phyloP scores from a whole-genome alignment of 2,113 vertebrate genomes.

The Bambusicola thoracicus region DNA sequence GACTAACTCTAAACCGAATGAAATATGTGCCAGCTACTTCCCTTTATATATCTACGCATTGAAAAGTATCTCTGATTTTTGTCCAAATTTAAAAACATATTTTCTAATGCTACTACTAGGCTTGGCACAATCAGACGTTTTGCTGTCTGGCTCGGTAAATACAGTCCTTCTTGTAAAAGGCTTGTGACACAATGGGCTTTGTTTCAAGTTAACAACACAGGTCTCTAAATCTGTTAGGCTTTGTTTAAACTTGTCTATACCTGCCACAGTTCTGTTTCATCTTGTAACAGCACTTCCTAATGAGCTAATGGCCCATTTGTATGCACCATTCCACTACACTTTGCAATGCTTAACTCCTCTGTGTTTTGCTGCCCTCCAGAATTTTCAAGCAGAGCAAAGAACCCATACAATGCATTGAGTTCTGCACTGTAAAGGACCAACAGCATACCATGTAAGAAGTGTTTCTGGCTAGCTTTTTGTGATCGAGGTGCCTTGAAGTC shows the following conservation, averaged over 20 bases:
- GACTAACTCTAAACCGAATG: neutral
- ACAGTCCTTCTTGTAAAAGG: neutral
- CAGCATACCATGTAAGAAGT: fast-evolving
- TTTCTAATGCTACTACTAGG: neutral
- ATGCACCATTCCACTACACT: neutral
- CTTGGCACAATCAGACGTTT: neutral
- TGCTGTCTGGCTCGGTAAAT: neutral
- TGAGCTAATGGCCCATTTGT: neutral
- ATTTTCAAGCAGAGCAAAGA: neutral
- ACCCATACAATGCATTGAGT: neutral
- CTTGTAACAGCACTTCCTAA: neutral
- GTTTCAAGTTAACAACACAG: neutral
- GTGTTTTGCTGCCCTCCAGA: neutral
- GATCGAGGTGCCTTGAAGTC: neutral
- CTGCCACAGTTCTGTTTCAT: neutral
- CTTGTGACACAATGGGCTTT: neutral
- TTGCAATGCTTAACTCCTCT: neutral
- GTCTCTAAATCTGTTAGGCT: neutral
- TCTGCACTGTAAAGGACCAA: too few relatives aligned
- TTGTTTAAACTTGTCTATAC: neutral
- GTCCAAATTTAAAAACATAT: neutral
- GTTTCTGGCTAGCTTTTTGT: neutral
- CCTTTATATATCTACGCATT: neutral
- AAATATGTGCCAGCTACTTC: neutral
- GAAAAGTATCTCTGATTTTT: neutral